Percentiles rank a stretch among this genome's conserved stretches.
These are phyloP conservation scores for Coelinius sp. DNA, from an alignment of 2,888 invertebrate species.

Conservation along the genomic window DNA sequence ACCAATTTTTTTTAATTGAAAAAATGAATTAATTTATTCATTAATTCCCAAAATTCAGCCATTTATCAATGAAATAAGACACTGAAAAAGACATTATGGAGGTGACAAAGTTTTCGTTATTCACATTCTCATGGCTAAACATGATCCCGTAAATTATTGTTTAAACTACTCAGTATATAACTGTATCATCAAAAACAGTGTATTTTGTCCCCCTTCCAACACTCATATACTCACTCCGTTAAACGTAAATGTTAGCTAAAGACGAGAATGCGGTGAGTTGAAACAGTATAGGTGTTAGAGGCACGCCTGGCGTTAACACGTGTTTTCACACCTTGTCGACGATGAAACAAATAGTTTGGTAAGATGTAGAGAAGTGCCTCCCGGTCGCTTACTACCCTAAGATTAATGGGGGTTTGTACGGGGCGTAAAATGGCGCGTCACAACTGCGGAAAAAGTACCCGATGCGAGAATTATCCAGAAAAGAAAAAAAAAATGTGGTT, in stretches of 20 bases:
- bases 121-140: not conserved
- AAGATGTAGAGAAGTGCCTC: conserved; percentile 29
- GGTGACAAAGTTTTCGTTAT: not conserved
- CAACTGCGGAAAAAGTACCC: not conserved
- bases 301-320: conserved; percentile 44
- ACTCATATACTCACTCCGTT: not conserved
- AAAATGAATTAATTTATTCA: no score
- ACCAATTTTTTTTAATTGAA: no score
- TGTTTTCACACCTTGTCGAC: conserved; percentile 50
- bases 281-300: conserved; percentile 33
- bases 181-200: not conserved
- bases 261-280: conserved; percentile 17
- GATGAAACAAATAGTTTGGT: conserved; percentile 49
- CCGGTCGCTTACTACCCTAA: conserved; percentile 41
- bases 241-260: not conserved
- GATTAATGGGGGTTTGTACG: conserved; percentile 48
- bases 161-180: not conserved
- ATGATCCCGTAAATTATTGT: not conserved
- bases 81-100: no score
- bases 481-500: not conserved
- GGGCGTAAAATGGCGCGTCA: conserved; percentile 46
- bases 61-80: no score
- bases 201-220: not conserved
- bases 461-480: conserved; percentile 20
- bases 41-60: no score